Evolutionary conservation across 2,113 vertebrate species (phyloP), one percentile per base, ranked within the genome.

Genomic region (Aleadryas rufinucha): DNA sequence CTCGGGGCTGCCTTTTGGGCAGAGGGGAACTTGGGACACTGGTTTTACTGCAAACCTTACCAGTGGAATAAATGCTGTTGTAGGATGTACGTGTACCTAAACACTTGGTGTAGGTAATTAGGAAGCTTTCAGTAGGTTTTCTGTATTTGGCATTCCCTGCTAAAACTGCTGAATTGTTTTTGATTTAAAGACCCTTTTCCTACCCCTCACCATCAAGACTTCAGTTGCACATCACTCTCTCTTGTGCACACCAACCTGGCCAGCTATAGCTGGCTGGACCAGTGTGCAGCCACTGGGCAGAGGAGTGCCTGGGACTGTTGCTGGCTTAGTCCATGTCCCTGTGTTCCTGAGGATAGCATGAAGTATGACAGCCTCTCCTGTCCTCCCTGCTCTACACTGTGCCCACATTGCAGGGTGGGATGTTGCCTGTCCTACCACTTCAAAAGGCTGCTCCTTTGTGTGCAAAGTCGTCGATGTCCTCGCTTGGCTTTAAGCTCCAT

Each of bases 231-330:
- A 15, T 53, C 10, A 1, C 26, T 71, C 16, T 76, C 10, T 64
- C 8, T 23, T 47, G 31, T 0, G 1, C 42, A 18, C 26, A 28
- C 24, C 45, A 33, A 13, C 50, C 33, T 26, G 53, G 20, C 8
- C 47, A 76, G 33, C 31, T 61, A 3, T n/a, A 47, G 23, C 30
- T 56, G 59, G 8, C 21, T 39, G 63, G 30, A 39, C 10, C 7
- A 1, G 10, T 23, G 24, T 37, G 39, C 54, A 56, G 68, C 1
- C 6, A 15, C 24, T 3, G 2, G 56, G 44, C 18, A 26, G 52
- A 66, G 50, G 35, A 81, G 33, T 1, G 0, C 0, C 0, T 76
- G 76, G 65, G 15, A 13, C 50, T 52, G 8, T 49, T 45, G 37
- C 44, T n/a, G 42, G 22, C 4, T 24, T 26, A 56, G 31, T 28